Percentiles rank a stretch among this genome's conserved stretches.
Conservation (phyloP, 2,888 invertebrate genomes). For the Latrodectus elegans region DNA sequence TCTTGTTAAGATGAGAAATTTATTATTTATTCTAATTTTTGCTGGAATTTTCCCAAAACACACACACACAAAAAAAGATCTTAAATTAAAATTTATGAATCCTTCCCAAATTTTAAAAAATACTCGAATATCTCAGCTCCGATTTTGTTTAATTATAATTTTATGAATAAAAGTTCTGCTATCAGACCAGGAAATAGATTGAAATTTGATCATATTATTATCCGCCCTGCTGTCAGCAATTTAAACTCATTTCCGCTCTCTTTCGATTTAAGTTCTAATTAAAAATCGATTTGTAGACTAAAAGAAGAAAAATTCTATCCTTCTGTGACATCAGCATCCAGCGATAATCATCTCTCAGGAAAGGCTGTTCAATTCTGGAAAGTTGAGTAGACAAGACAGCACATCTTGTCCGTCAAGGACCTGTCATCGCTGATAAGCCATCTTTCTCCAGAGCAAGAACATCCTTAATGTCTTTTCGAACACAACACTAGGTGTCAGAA, state of each 20-base stretch:
- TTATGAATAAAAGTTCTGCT: too few species aligned
- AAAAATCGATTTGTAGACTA: conserved; percentile 18
- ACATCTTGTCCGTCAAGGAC: conserved; percentile 32
- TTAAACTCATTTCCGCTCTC: not conserved
- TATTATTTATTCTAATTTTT: too few species aligned
- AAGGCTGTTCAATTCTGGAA: not conserved
- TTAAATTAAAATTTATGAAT: too few species aligned
- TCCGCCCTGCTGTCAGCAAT: not conserved
- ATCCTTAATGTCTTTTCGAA: conserved; percentile 50
- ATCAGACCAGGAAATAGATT: too few species aligned
- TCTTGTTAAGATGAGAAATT: too few species aligned
- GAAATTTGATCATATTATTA: too few species aligned
- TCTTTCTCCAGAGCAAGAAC: conserved; percentile 31
- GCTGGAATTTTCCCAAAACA: too few species aligned
- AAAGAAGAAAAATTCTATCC: not conserved
- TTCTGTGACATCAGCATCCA: not conserved
- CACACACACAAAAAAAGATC: too few species aligned
- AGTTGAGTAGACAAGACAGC: conserved; percentile 38
- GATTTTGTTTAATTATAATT: too few species aligned
- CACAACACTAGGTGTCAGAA: conserved; percentile 40
- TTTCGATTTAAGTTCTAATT: not conserved
- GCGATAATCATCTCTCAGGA: conserved; percentile 3
- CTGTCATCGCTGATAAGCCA: conserved; percentile 60
- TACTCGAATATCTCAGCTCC: too few species aligned
- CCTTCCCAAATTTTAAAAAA: too few species aligned